Evolutionary conservation across 2,113 vertebrate species (phyloP), one percentile per base, ranked within the genome.

Genomic region (Hippocampus comes): DNA sequence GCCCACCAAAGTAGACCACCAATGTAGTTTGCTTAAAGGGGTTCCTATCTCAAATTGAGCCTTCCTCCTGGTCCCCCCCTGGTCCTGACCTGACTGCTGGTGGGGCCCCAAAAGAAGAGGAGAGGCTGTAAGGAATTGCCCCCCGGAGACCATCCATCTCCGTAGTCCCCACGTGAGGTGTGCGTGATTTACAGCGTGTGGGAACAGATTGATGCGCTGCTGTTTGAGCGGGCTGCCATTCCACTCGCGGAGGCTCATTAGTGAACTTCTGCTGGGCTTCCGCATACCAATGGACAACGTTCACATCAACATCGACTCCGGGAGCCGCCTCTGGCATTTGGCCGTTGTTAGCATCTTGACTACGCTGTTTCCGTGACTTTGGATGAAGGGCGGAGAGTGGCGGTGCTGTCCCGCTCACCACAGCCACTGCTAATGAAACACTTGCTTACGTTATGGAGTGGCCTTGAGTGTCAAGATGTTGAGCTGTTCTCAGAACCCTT

Each of bases 1-100:
- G 92, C 82, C 92, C 93, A 93, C 92, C 90, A 67, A 78, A 63
- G 90, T 87, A 82, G 91, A 93, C 93, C 92, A 93, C 93, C 93
- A 92, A 84, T 89, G 87, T 81, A 71, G 86, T 75, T 70, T 77
- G 75, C 84, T 87, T 84, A 87, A 55, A 82, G 75, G 55, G 78
- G 78, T 86, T 88, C 76, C 81, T 87, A 86, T 88, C 84, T 85
- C 84, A 80, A 72, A 56, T 80, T 65, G 68, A 87, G 70, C 82
- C 86, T 84, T 78, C 55, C 2, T 74, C 82, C 79, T 64, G 75
- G 67, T 81, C 71, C 30, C 42, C 76, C 17, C 34, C 18, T 23
- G 21, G 21, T 46, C 42, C 42, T 46, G 74, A 65, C 80, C 73
- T 84, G 81, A 79, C 78, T 88, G 83, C 83, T 73, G 87, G 89